phyloP scores from a whole-genome alignment of 2,888 invertebrate species.

The Sinelater perroti region DNA sequence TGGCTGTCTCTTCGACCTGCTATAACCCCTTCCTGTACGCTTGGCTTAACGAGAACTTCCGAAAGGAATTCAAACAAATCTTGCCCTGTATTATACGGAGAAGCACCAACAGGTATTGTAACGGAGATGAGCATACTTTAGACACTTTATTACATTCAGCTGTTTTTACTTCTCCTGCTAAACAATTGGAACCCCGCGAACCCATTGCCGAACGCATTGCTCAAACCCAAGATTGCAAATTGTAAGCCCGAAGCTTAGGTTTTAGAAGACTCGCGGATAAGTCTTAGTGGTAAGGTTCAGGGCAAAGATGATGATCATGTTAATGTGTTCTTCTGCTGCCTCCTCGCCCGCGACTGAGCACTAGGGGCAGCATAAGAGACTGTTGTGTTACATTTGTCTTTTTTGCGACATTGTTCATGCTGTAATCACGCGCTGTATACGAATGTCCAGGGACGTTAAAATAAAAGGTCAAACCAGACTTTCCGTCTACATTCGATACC shows the following conservation, averaged over 20 bases:
- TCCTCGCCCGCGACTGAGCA: neutral
- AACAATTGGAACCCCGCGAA: slow-evolving; percentile 54
- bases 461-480: slow-evolving; percentile 9
- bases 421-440: slow-evolving; percentile 12
- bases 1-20: slow-evolving; percentile 96
- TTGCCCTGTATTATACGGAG: slow-evolving; percentile 66
- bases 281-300: slow-evolving; percentile 29
- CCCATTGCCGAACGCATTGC: slow-evolving; percentile 52
- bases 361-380: slow-evolving; percentile 16
- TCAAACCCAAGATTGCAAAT: slow-evolving; percentile 49
- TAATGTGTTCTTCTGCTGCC: slow-evolving; percentile 20
- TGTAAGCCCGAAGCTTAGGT: slow-evolving; percentile 42
- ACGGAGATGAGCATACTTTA: slow-evolving; percentile 52
- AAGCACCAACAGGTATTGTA: slow-evolving; percentile 48
- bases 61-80: slow-evolving; percentile 89
- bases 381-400: slow-evolving; percentile 17
- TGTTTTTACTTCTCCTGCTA: slow-evolving; percentile 50
- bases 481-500: neutral
- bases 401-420: slow-evolving; percentile 13
- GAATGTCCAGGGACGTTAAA: slow-evolving; percentile 12
- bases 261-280: slow-evolving; percentile 24
- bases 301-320: neutral
- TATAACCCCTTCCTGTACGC: slow-evolving; percentile 97
- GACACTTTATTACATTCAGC: slow-evolving; percentile 53
- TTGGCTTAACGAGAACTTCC: slow-evolving; percentile 96